These are phyloP conservation scores for Plemyria rubiginata DNA, from an alignment of 2,888 invertebrate species.

Conservation along the genomic window DNA sequence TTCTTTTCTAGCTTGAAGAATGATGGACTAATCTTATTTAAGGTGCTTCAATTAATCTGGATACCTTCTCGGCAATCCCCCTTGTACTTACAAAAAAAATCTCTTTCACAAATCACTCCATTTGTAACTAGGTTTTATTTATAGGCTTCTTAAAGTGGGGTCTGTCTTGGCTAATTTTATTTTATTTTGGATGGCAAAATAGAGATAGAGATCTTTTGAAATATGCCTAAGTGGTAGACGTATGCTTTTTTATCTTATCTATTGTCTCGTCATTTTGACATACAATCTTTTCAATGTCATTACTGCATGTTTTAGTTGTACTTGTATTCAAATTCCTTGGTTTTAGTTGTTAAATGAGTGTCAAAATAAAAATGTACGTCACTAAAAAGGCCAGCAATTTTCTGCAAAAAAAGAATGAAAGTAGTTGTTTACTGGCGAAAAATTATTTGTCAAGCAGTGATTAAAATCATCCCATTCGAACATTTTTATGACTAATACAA, in stretches of 20 bases:
- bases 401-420: too few species aligned
- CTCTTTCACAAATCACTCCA: slow-evolving; percentile 31
- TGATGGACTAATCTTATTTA: slow-evolving; percentile 19
- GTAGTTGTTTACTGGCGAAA: too few species aligned
- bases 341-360: too few species aligned
- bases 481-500: too few species aligned
- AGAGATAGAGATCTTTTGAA: slow-evolving; percentile 6
- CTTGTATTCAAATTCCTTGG: too few species aligned
- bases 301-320: too few species aligned
- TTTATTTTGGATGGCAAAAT: slow-evolving; percentile 8
- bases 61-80: slow-evolving; percentile 13
- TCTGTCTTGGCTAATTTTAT: slow-evolving; percentile 29
- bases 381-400: too few species aligned
- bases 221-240: too few species aligned
- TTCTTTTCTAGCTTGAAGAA: slow-evolving; percentile 12
- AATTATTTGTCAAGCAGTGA: too few species aligned
- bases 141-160: slow-evolving; percentile 24
- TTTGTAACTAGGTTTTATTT: slow-evolving; percentile 35
- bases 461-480: too few species aligned
- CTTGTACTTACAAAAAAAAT: slow-evolving; percentile 20
- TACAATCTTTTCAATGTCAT: too few species aligned
- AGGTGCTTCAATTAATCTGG: slow-evolving; percentile 22
- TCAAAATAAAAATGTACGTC: too few species aligned
- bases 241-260: not conserved
- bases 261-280: not conserved